phyloP scores from a whole-genome alignment of 1,140 invertebrate species.

The Thaumatotibia leucotreta region DNA sequence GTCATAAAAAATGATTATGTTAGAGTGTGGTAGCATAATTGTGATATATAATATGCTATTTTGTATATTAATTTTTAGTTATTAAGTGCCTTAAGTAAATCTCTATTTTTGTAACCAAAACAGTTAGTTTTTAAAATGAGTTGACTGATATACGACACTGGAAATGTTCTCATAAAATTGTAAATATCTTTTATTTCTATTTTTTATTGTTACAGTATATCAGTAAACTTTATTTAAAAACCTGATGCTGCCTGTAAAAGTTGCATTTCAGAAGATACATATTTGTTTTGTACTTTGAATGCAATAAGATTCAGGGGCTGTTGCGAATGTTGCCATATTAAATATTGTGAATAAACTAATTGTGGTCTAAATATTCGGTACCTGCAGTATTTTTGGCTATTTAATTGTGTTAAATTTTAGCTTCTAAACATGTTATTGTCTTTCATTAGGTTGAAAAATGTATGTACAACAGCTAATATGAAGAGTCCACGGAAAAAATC shows the following conservation, averaged over 20 bases:
- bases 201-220: neutral
- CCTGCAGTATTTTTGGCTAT: too few relatives aligned
- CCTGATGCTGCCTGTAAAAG: neutral
- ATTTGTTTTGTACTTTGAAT: neutral
- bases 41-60: neutral
- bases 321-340: neutral
- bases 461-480: too few relatives aligned
- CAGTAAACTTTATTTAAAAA: neutral
- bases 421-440: too few relatives aligned
- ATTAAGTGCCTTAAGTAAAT: neutral
- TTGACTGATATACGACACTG: neutral
- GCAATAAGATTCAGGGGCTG: neutral
- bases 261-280: neutral
- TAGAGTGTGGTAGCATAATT: neutral
- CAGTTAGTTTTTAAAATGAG: neutral
- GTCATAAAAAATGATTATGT: neutral
- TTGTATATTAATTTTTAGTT: neutral
- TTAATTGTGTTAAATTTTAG: too few relatives aligned
- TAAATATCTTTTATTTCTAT: neutral
- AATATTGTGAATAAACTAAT: neutral
- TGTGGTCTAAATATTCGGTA: too few relatives aligned
- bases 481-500: too few relatives aligned
- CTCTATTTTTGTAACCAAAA: neutral
- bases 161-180: neutral
- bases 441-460: too few relatives aligned